phyloP scores from a whole-genome alignment of 2,888 invertebrate genomes.

The Ennomos fuscantarius region DNA sequence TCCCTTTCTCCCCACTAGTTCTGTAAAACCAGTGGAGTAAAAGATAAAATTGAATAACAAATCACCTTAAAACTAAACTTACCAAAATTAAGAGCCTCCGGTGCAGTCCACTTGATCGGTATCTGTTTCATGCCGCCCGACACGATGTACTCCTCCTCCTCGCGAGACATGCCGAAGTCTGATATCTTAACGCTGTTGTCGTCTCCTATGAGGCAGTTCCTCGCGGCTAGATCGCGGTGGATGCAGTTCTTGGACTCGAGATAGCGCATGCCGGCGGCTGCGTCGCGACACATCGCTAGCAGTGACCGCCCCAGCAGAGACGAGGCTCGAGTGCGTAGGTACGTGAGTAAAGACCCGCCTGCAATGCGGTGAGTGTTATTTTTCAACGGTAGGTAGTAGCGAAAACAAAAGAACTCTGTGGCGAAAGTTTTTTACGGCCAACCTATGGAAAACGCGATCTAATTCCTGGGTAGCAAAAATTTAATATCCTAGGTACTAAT shows the following conservation, averaged over 20 bases:
- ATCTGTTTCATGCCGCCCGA: slow-evolving; percentile 99
- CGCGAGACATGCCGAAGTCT: slow-evolving; percentile 98
- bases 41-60: no score
- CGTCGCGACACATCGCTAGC: slow-evolving; percentile 96
- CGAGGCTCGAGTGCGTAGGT: slow-evolving; percentile 91
- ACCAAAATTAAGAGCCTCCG: slow-evolving; percentile 98
- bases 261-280: slow-evolving; percentile 97
- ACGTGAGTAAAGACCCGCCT: slow-evolving; percentile 96
- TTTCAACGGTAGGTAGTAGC: no score
- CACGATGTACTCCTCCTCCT: slow-evolving; percentile 98
- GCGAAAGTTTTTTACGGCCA: no score
- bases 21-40: no score
- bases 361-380: slow-evolving; percentile 24
- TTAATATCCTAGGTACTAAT: no score
- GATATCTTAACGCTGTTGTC: slow-evolving; percentile 97
- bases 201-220: slow-evolving; percentile 95
- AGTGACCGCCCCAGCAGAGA: slow-evolving; percentile 87
- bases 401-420: no score
- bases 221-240: slow-evolving; percentile 97
- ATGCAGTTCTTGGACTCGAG: slow-evolving; percentile 98
- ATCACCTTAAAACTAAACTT: slow-evolving; percentile 41
- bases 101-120: slow-evolving; percentile 99
- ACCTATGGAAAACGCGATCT: no score
- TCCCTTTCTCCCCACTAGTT: no score
- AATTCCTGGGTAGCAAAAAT: no score